These are phyloP conservation scores for Palythoa grandiflora DNA, from an alignment of 92 coral and sea anemone species.

Conservation along the genomic window DNA sequence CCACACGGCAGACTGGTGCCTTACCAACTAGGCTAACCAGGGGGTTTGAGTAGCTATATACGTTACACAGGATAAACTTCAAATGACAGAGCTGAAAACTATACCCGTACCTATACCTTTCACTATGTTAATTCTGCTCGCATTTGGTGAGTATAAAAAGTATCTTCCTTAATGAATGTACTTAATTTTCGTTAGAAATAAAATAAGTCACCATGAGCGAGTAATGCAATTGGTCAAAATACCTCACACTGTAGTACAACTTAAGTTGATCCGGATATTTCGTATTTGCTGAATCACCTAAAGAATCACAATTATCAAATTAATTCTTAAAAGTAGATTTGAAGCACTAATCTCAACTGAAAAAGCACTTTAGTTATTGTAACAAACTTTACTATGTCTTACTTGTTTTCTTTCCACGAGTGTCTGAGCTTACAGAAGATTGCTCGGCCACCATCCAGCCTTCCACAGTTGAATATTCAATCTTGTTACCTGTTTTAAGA, in stretches of 20 bases:
- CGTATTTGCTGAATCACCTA: neutral
- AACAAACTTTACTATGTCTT: neutral
- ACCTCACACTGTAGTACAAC: constrained; percentile 58
- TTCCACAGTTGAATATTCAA: constrained; percentile 36
- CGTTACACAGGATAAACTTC: neutral
- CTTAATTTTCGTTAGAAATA: neutral
- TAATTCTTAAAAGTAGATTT: neutral
- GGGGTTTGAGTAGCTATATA: neutral
- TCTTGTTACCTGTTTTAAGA: constrained; percentile 34
- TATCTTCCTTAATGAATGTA: neutral
- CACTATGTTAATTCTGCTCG: neutral
- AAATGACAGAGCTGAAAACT: neutral
- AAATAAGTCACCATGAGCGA: neutral
- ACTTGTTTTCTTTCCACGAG: neutral
- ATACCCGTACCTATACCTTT: neutral
- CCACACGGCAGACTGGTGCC: too few species aligned
- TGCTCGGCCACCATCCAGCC: constrained; percentile 52
- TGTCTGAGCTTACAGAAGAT: constrained; percentile 4
- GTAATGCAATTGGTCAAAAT: neutral
- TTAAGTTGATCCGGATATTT: constrained; percentile 47
- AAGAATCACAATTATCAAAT: neutral
- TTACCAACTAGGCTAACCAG: too few species aligned
- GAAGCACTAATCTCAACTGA: neutral
- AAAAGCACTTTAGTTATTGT: neutral
- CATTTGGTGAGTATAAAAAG: neutral